Evolutionary conservation across 2,797 vertebrate genomes (phyloP), one percentile per base, ranked within the genome.

Genomic region (Enteromius treurensis): DNA sequence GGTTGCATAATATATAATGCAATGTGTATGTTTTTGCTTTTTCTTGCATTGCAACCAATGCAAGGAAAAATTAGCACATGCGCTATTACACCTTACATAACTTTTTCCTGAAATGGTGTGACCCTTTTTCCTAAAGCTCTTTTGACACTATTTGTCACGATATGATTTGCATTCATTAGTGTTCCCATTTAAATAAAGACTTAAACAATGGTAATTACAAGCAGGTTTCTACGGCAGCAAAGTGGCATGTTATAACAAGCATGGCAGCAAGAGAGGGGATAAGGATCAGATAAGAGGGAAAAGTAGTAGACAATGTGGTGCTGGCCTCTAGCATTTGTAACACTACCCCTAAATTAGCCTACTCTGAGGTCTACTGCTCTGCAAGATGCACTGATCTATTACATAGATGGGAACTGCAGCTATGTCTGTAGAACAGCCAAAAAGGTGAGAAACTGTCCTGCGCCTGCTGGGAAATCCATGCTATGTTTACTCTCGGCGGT

Each of bases 401-500:
- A 74, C 69, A 51, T 62, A 19, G 67, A n/a, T 73, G 55, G 26
- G 40, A 81, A 62, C 79, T 60, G 37, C 53, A 73, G 26, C 1
- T 21, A 55, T 42, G n/a, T 34, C 51, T 34, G 53, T 45, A 71
- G 37, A 80, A 60, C 4, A 47, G 17, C 19, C 71, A 5, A 3
- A 40, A 79, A 68, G 47, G 7, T 19, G 32, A 68, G 47, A 49
- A n/a, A 51, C 14, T 45, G 75, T 51, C 45, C 45, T 55, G 45
- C 34, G 26, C 58, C 71, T 74, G 67, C n/a, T 69, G 68, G 68
- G 26, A 49, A 74, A 58, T 81, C 29, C 82, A 19, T 62, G 71
- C n/a, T 84, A 79, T 81, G 70, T 85, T 69, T 55, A 75, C n/a
- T 65, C 62, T 34, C 60, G 47, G 26, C 65, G 77, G 81, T 81